These are phyloP conservation scores for rat (Rattus norvegicus) DNA, from an alignment of 2,113 vertebrate genomes.

Conservation along the genomic window GRCr8 NC_086028.1:6130501-6131000, in stretches of 20 bases:
- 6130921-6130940: background rate
- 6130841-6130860: background rate
- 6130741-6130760: background rate
- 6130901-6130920: background rate
- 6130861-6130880: background rate
- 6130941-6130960: background rate
- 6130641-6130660: background rate
- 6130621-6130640: background rate
- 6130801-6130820: background rate
- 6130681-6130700: background rate
- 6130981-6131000: background rate
- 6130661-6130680: background rate
- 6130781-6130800: background rate
- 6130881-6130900: background rate
- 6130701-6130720: background rate
- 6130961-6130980: background rate
- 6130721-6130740: background rate
- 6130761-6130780: too few species aligned
- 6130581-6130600: background rate
- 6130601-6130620: background rate
- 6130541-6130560: background rate
- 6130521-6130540: background rate
- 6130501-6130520: background rate
- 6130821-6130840: background rate
- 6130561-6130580: background rate